Conservation (phyloP, 2,888 invertebrate species). For the Andrena bucephala region DNA sequence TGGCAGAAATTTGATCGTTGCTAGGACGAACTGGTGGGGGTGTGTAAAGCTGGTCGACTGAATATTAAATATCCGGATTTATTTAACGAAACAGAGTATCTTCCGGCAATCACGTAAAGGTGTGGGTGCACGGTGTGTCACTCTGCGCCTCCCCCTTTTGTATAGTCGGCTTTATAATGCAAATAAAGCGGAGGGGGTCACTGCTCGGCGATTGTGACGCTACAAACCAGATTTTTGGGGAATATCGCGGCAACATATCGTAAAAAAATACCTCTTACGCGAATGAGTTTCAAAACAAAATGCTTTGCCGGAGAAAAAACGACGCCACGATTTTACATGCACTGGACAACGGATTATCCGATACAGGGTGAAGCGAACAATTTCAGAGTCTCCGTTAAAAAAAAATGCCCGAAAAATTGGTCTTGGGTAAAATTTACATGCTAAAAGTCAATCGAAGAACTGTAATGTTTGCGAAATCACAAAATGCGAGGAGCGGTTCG, state of each 20-base stretch:
- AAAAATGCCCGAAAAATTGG: constrained; percentile 15
- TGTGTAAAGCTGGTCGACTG: background rate
- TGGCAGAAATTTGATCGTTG: constrained; percentile 33
- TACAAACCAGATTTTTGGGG: constrained; percentile 70
- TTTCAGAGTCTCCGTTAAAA: constrained; percentile 24
- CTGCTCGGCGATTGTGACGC: constrained; percentile 63
- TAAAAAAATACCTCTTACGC: constrained; percentile 50
- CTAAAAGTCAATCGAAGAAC: background rate
- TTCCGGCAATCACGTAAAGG: constrained; percentile 64
- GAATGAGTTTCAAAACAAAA: constrained; percentile 51
- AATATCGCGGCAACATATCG: constrained; percentile 60
- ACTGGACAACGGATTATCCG: constrained; percentile 37
- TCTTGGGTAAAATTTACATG: constrained; percentile 2
- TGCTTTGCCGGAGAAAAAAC: constrained; percentile 52
- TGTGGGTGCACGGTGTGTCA: constrained; percentile 62
- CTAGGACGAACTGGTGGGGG: background rate
- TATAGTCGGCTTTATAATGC: constrained; percentile 75
- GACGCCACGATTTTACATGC: constrained; percentile 54
- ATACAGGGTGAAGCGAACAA: constrained; percentile 28
- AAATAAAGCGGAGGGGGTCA: constrained; percentile 70
- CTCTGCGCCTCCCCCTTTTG: constrained; percentile 55
- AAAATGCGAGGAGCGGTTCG: background rate
- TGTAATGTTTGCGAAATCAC: background rate
- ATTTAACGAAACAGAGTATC: constrained; percentile 68
- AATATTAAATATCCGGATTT: constrained; percentile 68